These are phyloP conservation scores for Saccopteryx bilineata DNA, from an alignment of 2,113 vertebrate species.

Conservation along the genomic window DNA sequence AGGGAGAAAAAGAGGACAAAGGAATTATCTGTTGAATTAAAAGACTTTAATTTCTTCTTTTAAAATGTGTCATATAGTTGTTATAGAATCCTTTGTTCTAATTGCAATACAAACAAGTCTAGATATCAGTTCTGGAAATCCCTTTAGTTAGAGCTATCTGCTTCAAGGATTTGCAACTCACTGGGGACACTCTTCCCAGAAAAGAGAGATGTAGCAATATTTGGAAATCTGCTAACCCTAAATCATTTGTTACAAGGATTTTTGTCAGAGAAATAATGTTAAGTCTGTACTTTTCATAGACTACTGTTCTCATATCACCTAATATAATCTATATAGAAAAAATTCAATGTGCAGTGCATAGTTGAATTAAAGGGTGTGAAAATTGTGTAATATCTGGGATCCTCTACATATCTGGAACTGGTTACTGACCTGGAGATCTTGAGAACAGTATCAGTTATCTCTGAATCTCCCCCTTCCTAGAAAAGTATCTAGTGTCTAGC, in stretches of 20 bases:
- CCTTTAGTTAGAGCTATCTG: neutral
- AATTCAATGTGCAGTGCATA: neutral
- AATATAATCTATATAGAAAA: neutral
- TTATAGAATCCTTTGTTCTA: neutral
- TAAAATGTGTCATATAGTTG: neutral
- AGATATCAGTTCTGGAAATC: neutral
- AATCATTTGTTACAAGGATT: neutral
- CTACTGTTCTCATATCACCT: neutral
- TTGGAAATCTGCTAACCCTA: neutral
- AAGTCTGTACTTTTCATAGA: neutral
- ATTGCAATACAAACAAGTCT: neutral
- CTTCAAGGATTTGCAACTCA: neutral
- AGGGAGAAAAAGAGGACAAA: neutral
- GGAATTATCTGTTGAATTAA: neutral
- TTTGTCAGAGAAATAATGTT: neutral
- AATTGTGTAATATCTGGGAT: neutral
- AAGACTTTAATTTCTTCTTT: neutral
- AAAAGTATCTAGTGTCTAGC: neutral
- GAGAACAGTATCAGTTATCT: neutral
- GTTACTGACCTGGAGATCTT: neutral
- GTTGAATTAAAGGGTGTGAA: neutral
- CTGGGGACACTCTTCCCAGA: neutral
- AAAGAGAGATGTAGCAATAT: neutral
- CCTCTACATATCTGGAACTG: neutral
- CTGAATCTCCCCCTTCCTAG: neutral